phyloP scores from a whole-genome alignment of 2,113 vertebrate genomes.

The Onychostruthus taczanowskii region DNA sequence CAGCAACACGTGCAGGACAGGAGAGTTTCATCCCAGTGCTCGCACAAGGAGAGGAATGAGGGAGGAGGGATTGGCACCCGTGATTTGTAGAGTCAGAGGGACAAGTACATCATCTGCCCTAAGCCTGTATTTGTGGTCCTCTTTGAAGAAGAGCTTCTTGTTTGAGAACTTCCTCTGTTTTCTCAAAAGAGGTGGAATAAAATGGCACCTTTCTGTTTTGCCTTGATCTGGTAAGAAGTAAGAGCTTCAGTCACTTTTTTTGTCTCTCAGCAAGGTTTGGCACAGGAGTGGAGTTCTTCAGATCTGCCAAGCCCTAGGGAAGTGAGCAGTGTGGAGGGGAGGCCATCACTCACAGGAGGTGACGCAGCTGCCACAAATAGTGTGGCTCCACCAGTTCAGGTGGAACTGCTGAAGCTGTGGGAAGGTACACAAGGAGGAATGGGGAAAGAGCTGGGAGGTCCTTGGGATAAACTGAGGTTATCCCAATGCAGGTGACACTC shows the following conservation, averaged over 20 bases:
- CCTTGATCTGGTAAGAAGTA: not conserved
- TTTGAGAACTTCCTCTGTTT: not conserved
- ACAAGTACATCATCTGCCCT: not conserved
- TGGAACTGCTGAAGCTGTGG: not conserved
- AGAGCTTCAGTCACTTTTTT: not conserved
- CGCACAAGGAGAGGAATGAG: not conserved
- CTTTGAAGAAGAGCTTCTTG: not conserved
- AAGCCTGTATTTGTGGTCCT: not conserved
- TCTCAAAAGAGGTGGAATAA: not conserved
- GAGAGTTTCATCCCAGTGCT: not conserved
- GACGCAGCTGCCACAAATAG: not conserved
- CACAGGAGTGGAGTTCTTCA: not conserved
- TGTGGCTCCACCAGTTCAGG: not conserved
- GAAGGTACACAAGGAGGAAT: not conserved
- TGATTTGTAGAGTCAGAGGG: not conserved
- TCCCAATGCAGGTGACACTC: not conserved
- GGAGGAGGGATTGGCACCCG: not conserved
- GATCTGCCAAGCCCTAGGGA: not conserved
- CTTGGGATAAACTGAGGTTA: not conserved
- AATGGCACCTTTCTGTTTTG: not conserved
- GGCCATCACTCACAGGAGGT: not conserved
- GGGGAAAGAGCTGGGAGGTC: not conserved
- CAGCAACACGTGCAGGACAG: not conserved
- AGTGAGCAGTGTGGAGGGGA: not conserved
- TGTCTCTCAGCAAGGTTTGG: not conserved